These are phyloP conservation scores for Urechis unicinctus DNA, from an alignment of 2,888 invertebrate species.

Conservation along the genomic window DNA sequence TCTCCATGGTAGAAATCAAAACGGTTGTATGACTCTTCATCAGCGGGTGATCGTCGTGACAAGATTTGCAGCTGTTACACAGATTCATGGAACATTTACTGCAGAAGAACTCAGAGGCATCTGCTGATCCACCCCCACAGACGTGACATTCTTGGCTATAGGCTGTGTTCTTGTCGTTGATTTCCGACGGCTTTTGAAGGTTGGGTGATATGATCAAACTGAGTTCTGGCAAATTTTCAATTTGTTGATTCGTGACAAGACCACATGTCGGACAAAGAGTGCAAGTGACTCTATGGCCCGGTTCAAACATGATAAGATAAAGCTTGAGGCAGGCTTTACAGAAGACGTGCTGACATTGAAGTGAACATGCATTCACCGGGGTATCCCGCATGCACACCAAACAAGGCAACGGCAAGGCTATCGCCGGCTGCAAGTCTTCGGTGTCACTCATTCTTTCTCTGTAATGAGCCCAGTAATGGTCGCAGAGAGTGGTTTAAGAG, in stretches of 20 bases:
- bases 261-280: constrained; percentile 6
- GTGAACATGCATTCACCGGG: not conserved
- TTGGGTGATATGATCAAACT: too few species aligned
- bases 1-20: constrained; percentile 17
- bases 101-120: constrained; percentile 17
- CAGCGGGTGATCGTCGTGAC: constrained; percentile 12
- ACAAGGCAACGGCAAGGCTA: too few species aligned
- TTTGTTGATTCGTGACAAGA: not conserved
- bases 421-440: too few species aligned
- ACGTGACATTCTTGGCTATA: not conserved
- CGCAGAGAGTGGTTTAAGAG: too few species aligned
- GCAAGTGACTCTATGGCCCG: not conserved
- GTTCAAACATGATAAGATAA: constrained; percentile 2
- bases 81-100: constrained; percentile 18
- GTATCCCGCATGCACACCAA: not conserved
- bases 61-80: constrained; percentile 12
- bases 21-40: constrained; percentile 16
- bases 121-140: too few species aligned
- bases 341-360: constrained; percentile 12
- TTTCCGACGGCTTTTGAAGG: not conserved
- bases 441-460: too few species aligned
- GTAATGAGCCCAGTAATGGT: too few species aligned
- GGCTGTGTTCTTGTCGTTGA: not conserved
- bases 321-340: constrained; percentile 8
- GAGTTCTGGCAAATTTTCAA: not conserved